Evolutionary conservation across 1,140 invertebrate species (phyloP).

Genomic region (Rhagoletis zephyria): DNA sequence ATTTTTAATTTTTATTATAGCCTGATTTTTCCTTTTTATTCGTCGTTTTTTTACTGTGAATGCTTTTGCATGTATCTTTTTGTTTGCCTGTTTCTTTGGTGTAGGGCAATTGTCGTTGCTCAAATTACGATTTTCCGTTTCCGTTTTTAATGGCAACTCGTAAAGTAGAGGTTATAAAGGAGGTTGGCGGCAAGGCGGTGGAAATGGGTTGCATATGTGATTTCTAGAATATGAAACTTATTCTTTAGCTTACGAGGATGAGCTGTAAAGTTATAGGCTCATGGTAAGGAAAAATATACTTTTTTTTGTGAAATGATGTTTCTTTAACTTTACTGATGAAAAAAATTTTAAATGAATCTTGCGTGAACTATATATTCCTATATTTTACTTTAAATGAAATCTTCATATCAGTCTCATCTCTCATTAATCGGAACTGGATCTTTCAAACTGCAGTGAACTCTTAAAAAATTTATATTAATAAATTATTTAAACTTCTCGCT

Average conservation of each 20-base stretch:
- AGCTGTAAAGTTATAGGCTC: too few relatives aligned
- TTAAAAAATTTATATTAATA: too few relatives aligned
- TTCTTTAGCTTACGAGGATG: neutral
- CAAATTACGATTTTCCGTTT: constrained; percentile 43
- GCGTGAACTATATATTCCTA: too few relatives aligned
- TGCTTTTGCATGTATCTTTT: neutral
- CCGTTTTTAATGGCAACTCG: constrained; percentile 42
- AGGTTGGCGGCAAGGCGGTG: neutral
- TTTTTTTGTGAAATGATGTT: too few relatives aligned
- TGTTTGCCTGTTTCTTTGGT: neutral
- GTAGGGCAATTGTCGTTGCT: neutral
- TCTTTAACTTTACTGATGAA: too few relatives aligned
- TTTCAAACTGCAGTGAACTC: too few relatives aligned
- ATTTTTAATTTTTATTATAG: constrained; percentile 53
- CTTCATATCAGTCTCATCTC: too few relatives aligned
- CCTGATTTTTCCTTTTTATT: constrained; percentile 18
- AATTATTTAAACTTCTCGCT: too few relatives aligned
- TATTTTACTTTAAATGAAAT: too few relatives aligned
- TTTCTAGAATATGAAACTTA: neutral
- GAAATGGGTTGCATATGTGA: constrained; percentile 27
- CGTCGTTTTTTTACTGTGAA: neutral
- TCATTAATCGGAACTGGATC: too few relatives aligned
- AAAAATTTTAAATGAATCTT: too few relatives aligned
- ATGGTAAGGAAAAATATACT: too few relatives aligned
- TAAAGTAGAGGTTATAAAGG: constrained; percentile 1